A percentile compares a stretch with the other conserved stretches of the same genome.
phyloP scores from a whole-genome alignment of 2,888 invertebrate species.

The Zootermopsis nevadensis region DNA sequence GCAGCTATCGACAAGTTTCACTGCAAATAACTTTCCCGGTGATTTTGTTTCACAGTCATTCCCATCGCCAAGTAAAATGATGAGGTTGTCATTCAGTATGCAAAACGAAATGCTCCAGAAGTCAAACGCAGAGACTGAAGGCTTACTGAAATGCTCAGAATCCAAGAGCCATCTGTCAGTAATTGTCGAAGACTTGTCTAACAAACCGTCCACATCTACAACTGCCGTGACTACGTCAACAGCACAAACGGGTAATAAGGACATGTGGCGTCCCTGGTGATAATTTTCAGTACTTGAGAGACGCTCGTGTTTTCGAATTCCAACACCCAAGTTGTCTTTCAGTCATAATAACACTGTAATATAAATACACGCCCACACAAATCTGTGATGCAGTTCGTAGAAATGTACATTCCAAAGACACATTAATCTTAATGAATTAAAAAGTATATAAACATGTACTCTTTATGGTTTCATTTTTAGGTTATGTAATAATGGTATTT shows the following conservation, averaged over 20 bases:
- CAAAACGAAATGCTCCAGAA: background rate
- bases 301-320: background rate
- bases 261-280: slow-evolving; percentile 40
- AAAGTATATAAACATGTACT: background rate
- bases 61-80: slow-evolving; percentile 21
- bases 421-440: background rate
- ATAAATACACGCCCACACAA: background rate
- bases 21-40: background rate
- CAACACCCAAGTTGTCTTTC: slow-evolving; percentile 20
- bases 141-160: slow-evolving; percentile 28
- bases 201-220: slow-evolving; percentile 26
- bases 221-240: background rate
- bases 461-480: no score
- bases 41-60: background rate
- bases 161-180: slow-evolving; percentile 16
- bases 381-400: slow-evolving; percentile 26
- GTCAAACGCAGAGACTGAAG: background rate
- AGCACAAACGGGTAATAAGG: slow-evolving; percentile 12
- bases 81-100: slow-evolving; percentile 25
- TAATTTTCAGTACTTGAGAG: background rate
- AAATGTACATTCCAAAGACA: slow-evolving; percentile 32
- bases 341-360: background rate
- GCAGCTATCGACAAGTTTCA: background rate
- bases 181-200: slow-evolving; percentile 20
- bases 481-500: no score